Evolutionary conservation across 1,140 invertebrate species (phyloP).

Genomic region (Cotesia vestalis): DNA sequence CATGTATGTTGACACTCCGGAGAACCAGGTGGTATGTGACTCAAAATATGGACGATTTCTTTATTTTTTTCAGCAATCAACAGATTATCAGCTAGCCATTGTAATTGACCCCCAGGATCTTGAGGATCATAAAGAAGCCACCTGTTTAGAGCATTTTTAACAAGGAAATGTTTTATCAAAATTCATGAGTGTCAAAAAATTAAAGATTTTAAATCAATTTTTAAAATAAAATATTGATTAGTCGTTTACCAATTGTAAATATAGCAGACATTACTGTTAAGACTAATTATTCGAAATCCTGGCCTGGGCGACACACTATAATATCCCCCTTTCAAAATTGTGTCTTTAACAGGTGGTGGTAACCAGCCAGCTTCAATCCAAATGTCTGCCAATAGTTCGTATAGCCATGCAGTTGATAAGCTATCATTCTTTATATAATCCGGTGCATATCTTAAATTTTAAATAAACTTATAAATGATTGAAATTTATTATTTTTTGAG

Average conservation of each 20-base stretch:
- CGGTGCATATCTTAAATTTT: constrained; percentile 68
- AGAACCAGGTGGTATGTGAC: constrained; percentile 82
- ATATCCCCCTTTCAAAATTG: constrained; percentile 74
- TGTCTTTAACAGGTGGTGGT: constrained; percentile 69
- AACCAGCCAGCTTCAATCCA: constrained; percentile 72
- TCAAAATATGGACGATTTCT: constrained; percentile 84
- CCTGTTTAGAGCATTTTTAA: constrained; percentile 49
- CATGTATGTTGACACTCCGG: constrained; percentile 74
- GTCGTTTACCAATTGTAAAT: constrained; percentile 75
- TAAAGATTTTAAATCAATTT: too few species aligned
- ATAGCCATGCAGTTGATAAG: constrained; percentile 76
- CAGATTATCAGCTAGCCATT: constrained; percentile 79
- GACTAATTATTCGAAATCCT: constrained; percentile 76
- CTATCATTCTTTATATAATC: constrained; percentile 59
- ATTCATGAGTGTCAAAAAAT: too few species aligned
- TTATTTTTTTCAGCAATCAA: constrained; percentile 73
- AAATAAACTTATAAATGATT: not conserved
- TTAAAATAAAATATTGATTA: too few species aligned
- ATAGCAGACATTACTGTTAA: constrained; percentile 82
- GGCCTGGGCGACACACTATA: constrained; percentile 72
- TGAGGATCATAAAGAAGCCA: constrained; percentile 71
- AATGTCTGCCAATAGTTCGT: constrained; percentile 70
- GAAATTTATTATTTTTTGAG: not conserved
- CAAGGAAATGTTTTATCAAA: too few species aligned
- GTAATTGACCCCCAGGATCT: constrained; percentile 75